Base-by-base conservation (phyloP, 2,113 vertebrate species). In the Parotia lawesii region DNA sequence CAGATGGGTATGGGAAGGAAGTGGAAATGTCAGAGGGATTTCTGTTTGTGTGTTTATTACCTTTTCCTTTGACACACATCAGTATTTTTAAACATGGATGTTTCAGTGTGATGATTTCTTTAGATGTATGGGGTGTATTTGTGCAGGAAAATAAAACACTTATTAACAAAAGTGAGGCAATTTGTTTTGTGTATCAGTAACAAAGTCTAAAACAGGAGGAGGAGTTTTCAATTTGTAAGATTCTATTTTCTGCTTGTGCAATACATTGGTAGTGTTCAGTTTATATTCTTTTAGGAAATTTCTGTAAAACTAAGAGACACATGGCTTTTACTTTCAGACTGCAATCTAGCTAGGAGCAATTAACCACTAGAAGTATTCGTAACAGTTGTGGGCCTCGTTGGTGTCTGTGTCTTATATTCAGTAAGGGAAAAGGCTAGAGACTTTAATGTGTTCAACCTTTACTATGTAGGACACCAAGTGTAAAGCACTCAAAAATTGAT, bases 1-100 rank as follows among this genome's bases (percentile, higher is more conserved):
- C 21, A 27, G 13, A 13, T 0, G 0, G 3, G 3, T 40, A 6
- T 40, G 20, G 6, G 20, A 37, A 47, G 14, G 40, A 86, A 65
- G 48, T 11, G 12, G 10, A 38, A 76, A 51, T 5, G 4, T 15
- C 24, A 28, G 16, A 44, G 15, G 5, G 20, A 40, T 48, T 94
- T 74, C 33, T 88, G 0, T 62, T 42, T 2, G 3, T 24, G 2
- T 38, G 2, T 66, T 54, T 38, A 3, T 66, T 58, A 62, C 16
- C 8, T 78, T 93, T 67, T 53, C 12, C 12, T 74, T 33, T 86
- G 57, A 38, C 10, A 47, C 7, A 20, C 12, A 22, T 18, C 8
- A 38, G 5, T 58, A 31, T 72, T 90, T 88, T 83, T 67, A 60
- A 79, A 54, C 12, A 22, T 16, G 2, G 0, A 3, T 28, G 88